These are phyloP conservation scores for Drosophila rufa DNA, from an alignment of 1,140 invertebrate species.

Conservation along the genomic window DNA sequence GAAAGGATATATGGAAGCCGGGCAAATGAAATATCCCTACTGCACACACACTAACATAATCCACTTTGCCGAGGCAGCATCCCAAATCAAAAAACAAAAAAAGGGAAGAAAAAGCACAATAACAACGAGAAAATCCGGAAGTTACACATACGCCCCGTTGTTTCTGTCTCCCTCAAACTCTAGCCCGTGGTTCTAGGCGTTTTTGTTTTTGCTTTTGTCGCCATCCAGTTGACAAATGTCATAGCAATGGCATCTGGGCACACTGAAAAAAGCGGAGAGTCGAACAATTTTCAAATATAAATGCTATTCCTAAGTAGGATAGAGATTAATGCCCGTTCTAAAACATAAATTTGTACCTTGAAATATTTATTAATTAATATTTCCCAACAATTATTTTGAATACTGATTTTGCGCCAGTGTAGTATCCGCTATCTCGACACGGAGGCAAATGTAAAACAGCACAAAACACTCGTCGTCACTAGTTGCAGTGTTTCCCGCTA, in stretches of 20 bases:
- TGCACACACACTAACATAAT: constrained; percentile 58
- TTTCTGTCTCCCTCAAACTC: constrained; percentile 12
- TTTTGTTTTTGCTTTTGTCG: constrained; percentile 37
- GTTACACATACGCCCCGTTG: constrained; percentile 79
- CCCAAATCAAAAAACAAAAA: constrained; percentile 26
- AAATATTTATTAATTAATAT: neutral
- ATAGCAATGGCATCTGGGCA: constrained; percentile 47
- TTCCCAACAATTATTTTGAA: neutral
- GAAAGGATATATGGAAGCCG: constrained; percentile 34
- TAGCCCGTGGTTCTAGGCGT: constrained; percentile 1
- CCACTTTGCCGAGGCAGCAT: constrained; percentile 61
- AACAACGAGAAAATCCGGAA: constrained; percentile 56
- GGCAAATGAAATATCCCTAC: constrained; percentile 68
- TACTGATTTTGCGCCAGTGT: neutral
- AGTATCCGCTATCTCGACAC: constrained; percentile 7
- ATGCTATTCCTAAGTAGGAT: neutral
- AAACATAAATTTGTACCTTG: no score
- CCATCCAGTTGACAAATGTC: constrained; percentile 76
- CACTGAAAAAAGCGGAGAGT: neutral
- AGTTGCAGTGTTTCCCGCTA: constrained; percentile 28
- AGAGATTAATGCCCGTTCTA: no score
- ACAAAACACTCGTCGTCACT: constrained; percentile 71
- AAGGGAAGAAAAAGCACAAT: constrained; percentile 31
- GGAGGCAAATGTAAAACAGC: constrained; percentile 69
- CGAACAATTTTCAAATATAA: neutral